Conservation (phyloP, 2,113 vertebrate species). For the Numenius arquata region DNA sequence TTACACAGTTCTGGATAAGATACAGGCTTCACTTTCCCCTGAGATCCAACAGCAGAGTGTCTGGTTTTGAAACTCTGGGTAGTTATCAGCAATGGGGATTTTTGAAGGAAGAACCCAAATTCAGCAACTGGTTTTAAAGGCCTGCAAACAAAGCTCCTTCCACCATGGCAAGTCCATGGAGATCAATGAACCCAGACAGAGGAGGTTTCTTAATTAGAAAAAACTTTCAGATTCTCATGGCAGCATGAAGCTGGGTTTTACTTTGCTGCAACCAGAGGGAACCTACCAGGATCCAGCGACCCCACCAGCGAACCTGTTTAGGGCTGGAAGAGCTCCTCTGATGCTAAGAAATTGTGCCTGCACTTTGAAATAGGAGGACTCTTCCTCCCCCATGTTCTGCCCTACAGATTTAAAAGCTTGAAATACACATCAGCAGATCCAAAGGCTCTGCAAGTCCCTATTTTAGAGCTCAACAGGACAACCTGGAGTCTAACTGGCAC, state of each 20-base stretch:
- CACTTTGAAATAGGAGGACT: not conserved
- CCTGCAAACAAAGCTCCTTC: constrained; percentile 61
- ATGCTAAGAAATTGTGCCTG: not conserved
- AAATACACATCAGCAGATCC: not conserved
- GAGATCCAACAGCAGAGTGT: not conserved
- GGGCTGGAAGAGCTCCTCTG: not conserved
- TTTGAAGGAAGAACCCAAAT: not conserved
- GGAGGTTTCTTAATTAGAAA: constrained; percentile 28
- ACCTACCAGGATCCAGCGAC: too few species aligned
- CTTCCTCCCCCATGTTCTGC: not conserved
- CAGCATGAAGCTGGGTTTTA: not conserved
- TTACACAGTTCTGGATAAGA: not conserved
- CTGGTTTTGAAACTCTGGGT: not conserved
- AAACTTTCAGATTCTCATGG: not conserved
- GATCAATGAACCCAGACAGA: constrained; percentile 45
- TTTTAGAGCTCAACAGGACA: constrained; percentile 6
- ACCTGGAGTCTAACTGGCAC: not conserved
- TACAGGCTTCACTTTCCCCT: not conserved
- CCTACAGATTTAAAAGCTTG: not conserved
- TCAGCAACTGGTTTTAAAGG: constrained; percentile 61
- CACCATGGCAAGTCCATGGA: constrained; percentile 53
- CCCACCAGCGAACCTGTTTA: not conserved
- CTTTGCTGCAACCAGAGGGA: not conserved
- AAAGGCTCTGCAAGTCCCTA: not conserved
- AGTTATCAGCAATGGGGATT: not conserved